phyloP scores from a whole-genome alignment of 92 coral and sea anemone species.

The Epizoanthus stellaris region DNA sequence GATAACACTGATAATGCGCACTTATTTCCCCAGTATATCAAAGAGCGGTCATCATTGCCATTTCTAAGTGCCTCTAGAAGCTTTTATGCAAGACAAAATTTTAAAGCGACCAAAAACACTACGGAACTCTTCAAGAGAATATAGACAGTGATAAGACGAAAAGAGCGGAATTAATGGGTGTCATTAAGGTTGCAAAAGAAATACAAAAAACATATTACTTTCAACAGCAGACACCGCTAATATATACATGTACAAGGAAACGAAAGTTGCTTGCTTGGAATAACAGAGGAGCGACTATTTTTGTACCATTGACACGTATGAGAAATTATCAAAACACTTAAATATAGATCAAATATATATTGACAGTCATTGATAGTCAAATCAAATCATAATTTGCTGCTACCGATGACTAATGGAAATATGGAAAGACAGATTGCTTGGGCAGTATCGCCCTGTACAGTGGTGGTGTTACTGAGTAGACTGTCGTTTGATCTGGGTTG shows the following conservation, averaged over 20 bases:
- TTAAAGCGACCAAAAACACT: slow-evolving; percentile 16
- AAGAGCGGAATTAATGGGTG: slow-evolving; percentile 29
- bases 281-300: slow-evolving; percentile 16
- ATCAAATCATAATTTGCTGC: not conserved
- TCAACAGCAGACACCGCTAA: slow-evolving; percentile 25
- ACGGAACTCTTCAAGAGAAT: slow-evolving; percentile 41
- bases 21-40: not conserved
- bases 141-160: slow-evolving; percentile 16
- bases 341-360: slow-evolving; percentile 57
- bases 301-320: slow-evolving; percentile 47
- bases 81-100: slow-evolving; percentile 27
- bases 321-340: slow-evolving; percentile 37
- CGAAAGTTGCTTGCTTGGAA: slow-evolving; percentile 20
- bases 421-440: no score
- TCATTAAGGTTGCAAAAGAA: slow-evolving; percentile 45
- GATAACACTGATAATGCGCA: no score
- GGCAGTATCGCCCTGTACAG: no score
- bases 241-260: slow-evolving; percentile 39
- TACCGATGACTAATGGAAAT: no score
- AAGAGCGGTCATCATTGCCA: slow-evolving; percentile 47
- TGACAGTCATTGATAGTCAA: slow-evolving; percentile 45
- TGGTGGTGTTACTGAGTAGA: no score
- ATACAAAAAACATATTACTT: slow-evolving; percentile 11
- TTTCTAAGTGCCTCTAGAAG: slow-evolving; percentile 43
- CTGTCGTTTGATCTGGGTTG: no score